phyloP scores from a whole-genome alignment of 2,797 vertebrate species.

The Hypotaenidia okinawae region DNA sequence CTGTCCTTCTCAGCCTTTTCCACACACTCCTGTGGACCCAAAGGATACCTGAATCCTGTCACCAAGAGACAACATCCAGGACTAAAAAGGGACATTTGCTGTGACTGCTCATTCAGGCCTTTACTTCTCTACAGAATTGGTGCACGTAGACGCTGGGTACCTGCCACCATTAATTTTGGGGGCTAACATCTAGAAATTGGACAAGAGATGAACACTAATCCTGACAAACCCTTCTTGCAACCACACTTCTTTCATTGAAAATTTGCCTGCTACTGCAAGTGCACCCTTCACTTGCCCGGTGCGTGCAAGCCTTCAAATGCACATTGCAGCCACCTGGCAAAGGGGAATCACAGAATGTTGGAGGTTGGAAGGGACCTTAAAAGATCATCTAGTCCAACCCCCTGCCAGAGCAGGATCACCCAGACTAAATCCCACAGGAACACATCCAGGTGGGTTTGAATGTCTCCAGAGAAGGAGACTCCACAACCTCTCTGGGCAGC shows the following conservation, averaged over 20 bases:
- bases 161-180: neutral
- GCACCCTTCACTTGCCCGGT: neutral
- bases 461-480: too few species aligned
- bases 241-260: neutral
- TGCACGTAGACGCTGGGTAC: neutral
- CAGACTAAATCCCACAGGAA: too few species aligned
- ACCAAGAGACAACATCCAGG: neutral
- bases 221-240: neutral
- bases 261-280: neutral
- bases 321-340: neutral
- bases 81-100: neutral
- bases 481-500: too few species aligned
- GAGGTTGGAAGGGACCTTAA: too few species aligned
- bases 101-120: neutral
- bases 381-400: too few species aligned
- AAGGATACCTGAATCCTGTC: neutral
- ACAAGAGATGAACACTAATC: neutral
- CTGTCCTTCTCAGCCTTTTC: neutral
- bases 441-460: too few species aligned
- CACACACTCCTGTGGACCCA: accelerated
- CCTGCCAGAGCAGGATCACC: too few species aligned
- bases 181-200: neutral
- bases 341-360: neutral
- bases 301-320: neutral
- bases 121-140: neutral